phyloP scores from a whole-genome alignment of 2,888 invertebrate species.

The Acleris sparsana region DNA sequence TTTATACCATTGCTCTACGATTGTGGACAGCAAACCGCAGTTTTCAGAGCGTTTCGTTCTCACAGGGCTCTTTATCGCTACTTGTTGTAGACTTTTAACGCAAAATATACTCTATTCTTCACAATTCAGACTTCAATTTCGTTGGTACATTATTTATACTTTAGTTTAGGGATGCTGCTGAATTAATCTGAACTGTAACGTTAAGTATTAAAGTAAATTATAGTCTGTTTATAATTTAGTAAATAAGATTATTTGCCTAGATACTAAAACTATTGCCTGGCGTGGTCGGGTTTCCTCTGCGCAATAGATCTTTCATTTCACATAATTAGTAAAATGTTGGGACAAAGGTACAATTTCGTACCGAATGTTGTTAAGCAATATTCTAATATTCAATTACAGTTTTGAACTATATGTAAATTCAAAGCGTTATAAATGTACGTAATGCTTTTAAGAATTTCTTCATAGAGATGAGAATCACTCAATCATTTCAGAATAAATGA shows the following conservation, averaged over 20 bases:
- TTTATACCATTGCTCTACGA: conserved; percentile 42
- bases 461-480: conserved; percentile 26
- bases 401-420: conserved; percentile 10
- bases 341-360: conserved; percentile 47
- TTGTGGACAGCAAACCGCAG: conserved; percentile 50
- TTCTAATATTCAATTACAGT: conserved; percentile 23
- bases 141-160: not conserved
- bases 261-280: conserved; percentile 41
- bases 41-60: conserved; percentile 66
- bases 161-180: conserved; percentile 23
- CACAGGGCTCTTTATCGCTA: conserved; percentile 53
- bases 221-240: conserved; percentile 40
- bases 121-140: conserved; percentile 39
- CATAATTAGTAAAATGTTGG: conserved; percentile 50
- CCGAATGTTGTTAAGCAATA: conserved; percentile 26
- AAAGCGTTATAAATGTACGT: not conserved
- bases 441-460: conserved; percentile 9
- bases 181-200: conserved; percentile 39
- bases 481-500: conserved; percentile 24
- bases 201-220: conserved; percentile 42
- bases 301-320: conserved; percentile 47
- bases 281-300: conserved; percentile 61
- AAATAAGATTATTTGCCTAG: conserved; percentile 42
- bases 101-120: conserved; percentile 41
- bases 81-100: conserved; percentile 32